These are phyloP conservation scores for Larimichthys crocea DNA, from an alignment of 2,113 vertebrate species.

Conservation along the genomic window DNA sequence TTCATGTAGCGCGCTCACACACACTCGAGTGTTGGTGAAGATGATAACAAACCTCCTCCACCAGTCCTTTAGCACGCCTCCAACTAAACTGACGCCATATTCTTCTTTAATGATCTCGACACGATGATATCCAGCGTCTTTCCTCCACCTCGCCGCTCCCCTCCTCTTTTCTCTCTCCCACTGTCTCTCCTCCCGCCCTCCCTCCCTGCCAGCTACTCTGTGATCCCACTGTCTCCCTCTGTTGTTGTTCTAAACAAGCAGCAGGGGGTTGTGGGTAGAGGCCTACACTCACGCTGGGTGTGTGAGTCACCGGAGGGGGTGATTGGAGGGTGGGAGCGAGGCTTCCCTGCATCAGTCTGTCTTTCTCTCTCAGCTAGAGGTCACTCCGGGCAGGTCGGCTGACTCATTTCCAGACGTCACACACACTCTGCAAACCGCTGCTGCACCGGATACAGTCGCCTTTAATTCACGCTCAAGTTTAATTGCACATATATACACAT, in stretches of 20 bases:
- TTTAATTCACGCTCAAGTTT: slow-evolving; percentile 49
- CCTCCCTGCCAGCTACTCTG: slow-evolving; percentile 64
- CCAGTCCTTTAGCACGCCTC: background rate
- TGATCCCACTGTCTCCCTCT: slow-evolving; percentile 75
- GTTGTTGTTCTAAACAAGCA: slow-evolving; percentile 81
- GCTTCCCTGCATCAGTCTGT: slow-evolving; percentile 8
- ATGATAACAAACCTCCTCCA: background rate
- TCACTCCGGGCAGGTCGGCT: slow-evolving; percentile 37
- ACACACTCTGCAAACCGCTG: background rate
- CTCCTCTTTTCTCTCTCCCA: slow-evolving; percentile 57
- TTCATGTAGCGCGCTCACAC: background rate
- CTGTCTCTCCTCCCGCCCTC: slow-evolving; percentile 56
- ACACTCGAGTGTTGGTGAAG: background rate
- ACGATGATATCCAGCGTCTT: slow-evolving; percentile 29
- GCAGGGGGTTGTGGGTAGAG: slow-evolving; percentile 81
- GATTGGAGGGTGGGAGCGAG: slow-evolving; percentile 17
- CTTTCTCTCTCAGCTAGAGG: slow-evolving; percentile 17
- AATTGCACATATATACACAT: slow-evolving; percentile 65
- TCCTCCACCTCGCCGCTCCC: slow-evolving; percentile 35
- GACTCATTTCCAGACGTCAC: slow-evolving; percentile 33
- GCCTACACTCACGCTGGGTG: slow-evolving; percentile 71
- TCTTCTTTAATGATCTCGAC: background rate
- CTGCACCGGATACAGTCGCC: slow-evolving; percentile 12
- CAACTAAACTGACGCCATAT: background rate
- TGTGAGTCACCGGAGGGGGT: slow-evolving; percentile 67